A percentile compares a stretch with the other conserved stretches of the same genome.
These are phyloP conservation scores for Cheilosia vernalis DNA, from an alignment of 2,888 invertebrate species.

Conservation along the genomic window DNA sequence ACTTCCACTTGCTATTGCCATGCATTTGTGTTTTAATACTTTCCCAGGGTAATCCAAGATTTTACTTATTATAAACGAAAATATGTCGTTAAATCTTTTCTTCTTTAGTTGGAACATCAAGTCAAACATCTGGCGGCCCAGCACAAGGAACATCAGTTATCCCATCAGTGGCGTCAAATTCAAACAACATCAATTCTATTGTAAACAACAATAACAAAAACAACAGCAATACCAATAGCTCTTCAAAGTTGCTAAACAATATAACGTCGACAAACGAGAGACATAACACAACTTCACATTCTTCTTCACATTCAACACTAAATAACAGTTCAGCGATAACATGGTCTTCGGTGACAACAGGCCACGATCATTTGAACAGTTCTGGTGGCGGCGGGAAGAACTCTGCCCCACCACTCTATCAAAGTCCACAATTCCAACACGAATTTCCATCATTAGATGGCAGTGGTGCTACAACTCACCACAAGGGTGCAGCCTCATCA, in stretches of 20 bases:
- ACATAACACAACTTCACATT: constrained; percentile 58
- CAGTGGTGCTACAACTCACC: constrained; percentile 84
- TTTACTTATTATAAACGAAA: neutral
- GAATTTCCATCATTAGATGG: constrained; percentile 95
- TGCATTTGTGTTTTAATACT: no score
- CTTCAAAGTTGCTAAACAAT: constrained; percentile 78
- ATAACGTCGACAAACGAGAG: constrained; percentile 77
- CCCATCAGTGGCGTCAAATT: constrained; percentile 76
- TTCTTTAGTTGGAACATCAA: constrained; percentile 72
- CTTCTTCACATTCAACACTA: constrained; percentile 76
- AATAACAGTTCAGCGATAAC: constrained; percentile 84
- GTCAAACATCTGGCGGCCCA: constrained; percentile 71
- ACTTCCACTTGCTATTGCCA: no score
- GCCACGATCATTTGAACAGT: constrained; percentile 80
- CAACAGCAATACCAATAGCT: constrained; percentile 72
- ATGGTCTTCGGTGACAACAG: constrained; percentile 87
- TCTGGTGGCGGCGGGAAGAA: constrained; percentile 77
- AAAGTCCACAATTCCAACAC: constrained; percentile 96
- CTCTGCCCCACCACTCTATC: constrained; percentile 87
- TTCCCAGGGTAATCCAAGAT: neutral
- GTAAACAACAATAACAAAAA: constrained; percentile 75
- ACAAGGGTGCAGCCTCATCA: constrained; percentile 78
- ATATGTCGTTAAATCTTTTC: neutral
- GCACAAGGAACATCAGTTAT: constrained; percentile 77
- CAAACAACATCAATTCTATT: constrained; percentile 74